phyloP scores from a whole-genome alignment of 2,888 invertebrate genomes.

The Drosophila longiperda region DNA sequence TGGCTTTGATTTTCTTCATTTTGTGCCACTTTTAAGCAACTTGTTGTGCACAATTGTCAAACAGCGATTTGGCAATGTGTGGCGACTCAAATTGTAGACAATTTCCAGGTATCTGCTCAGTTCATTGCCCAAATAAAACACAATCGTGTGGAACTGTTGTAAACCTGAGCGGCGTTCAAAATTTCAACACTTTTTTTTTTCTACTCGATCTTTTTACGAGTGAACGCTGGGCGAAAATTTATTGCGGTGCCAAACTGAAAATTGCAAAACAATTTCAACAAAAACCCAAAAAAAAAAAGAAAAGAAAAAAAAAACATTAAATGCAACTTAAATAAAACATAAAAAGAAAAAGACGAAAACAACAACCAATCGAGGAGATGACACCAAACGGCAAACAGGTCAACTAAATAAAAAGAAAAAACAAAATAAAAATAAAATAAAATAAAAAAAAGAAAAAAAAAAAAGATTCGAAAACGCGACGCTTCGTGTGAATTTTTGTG shows the following conservation, averaged over 20 bases:
- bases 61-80: slow-evolving; percentile 42
- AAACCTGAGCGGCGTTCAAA: slow-evolving; percentile 60
- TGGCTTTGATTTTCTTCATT: not conserved
- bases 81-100: slow-evolving; percentile 42
- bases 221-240: slow-evolving; percentile 50
- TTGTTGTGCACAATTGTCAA: slow-evolving; percentile 47
- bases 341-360: slow-evolving; percentile 23
- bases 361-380: slow-evolving; percentile 45
- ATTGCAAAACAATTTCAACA: slow-evolving; percentile 58
- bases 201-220: not conserved
- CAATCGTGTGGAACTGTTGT: slow-evolving; percentile 44
- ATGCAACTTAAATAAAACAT: slow-evolving; percentile 38
- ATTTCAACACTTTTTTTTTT: slow-evolving; percentile 47
- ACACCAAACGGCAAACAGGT: slow-evolving; percentile 55
- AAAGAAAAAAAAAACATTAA: slow-evolving; percentile 12
- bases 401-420: slow-evolving; percentile 22
- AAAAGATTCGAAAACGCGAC: slow-evolving; percentile 4
- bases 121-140: slow-evolving; percentile 55
- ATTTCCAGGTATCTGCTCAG: slow-evolving; percentile 62
- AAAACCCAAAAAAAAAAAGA: slow-evolving; percentile 14
- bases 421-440: not conserved
- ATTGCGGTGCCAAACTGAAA: slow-evolving; percentile 60
- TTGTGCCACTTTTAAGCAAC: slow-evolving; percentile 4
- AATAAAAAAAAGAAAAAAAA: not conserved
- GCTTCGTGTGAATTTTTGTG: slow-evolving; percentile 60